Base-by-base conservation (phyloP, 2,113 vertebrate species). In the Notiomystis cincta region DNA sequence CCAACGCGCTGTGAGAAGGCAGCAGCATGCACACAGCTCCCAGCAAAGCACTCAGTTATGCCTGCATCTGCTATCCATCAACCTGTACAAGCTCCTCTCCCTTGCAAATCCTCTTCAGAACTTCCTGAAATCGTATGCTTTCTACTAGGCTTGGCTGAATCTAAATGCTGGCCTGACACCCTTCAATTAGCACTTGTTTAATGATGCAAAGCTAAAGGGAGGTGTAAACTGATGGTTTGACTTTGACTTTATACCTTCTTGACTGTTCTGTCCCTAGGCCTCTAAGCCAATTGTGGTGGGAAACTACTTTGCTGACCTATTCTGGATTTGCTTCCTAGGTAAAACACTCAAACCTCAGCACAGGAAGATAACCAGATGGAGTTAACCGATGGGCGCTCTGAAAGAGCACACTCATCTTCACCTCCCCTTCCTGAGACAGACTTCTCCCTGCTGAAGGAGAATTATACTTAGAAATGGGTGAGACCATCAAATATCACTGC, bases 21-120 rank as follows among this genome's bases (percentile, higher is more conserved):
- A 95, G 83, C 71, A 82, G 60, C 87, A 96, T 80, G 92, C 95
- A 93, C 95, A 93, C 28, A 42, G 20, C 6, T 58, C 78, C 45
- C 89, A 84, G 89, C 81, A 71, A 95, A 96, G 93, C 85, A 25
- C 40, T 79, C 77, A 19, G 67, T 37, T 60, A 42, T 24, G n/a
- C 45, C 87, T 89, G n/a, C 21, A 53, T 24, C 65, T 67, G 73
- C 57, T 48, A 27, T 11, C 3, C 11, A 27, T 37, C 15, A 50
- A 69, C 31, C 19, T 76, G 37, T 31, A 66, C 27, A 31, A 82
- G 37, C 28, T 56, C 20, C 25, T 48, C 47, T 30, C 53, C 47
- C 58, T 30, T 25, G 17, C 31, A 15, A 38, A 31, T 47, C 45
- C 50, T 24, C 53, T 27, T 24, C 17, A 60, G 35, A 69, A 27